Evolutionary conservation across 2,113 vertebrate genomes (phyloP).

Genomic region (Onychorhynchus coronatus): DNA sequence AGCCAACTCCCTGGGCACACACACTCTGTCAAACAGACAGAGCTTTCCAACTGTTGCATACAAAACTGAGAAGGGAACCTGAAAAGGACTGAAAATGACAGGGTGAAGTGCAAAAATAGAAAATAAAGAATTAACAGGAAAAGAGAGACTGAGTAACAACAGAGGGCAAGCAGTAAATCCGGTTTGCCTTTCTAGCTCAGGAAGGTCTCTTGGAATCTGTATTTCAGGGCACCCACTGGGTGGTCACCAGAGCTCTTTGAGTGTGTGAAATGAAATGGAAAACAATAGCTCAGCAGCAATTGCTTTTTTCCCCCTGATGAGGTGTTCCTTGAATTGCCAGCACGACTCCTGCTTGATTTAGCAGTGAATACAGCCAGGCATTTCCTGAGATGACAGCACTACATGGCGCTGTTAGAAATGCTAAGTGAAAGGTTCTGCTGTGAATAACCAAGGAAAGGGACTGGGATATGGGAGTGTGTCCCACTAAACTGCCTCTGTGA

Average conservation of each 20-base stretch:
- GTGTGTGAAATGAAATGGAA: conserved; percentile 67
- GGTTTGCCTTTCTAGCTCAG: conserved; percentile 34
- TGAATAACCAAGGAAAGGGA: background rate
- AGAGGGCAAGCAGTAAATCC: conserved; percentile 45
- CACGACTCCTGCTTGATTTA: conserved; percentile 53
- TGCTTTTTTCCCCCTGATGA: conserved; percentile 48
- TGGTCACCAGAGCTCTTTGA: conserved; percentile 59
- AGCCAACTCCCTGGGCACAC: background rate
- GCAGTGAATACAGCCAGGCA: conserved; percentile 51
- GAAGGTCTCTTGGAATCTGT: conserved; percentile 50
- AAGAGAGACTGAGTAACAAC: conserved; percentile 31
- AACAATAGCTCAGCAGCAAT: conserved; percentile 58
- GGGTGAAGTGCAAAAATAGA: conserved; percentile 36
- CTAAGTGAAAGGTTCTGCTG: conserved; percentile 29
- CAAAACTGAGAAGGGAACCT: background rate
- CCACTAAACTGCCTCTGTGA: conserved; percentile 16
- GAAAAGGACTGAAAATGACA: conserved; percentile 59
- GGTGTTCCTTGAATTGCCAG: conserved; percentile 62
- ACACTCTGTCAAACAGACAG: background rate
- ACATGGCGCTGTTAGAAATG: conserved; percentile 16
- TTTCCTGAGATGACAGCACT: conserved; percentile 55
- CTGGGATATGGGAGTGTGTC: background rate
- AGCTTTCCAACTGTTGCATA: background rate
- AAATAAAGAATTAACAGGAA: conserved; percentile 34
- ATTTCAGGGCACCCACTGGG: conserved; percentile 57